Conservation (phyloP, 2,797 vertebrate genomes). For the Telmatherina bonti region DNA sequence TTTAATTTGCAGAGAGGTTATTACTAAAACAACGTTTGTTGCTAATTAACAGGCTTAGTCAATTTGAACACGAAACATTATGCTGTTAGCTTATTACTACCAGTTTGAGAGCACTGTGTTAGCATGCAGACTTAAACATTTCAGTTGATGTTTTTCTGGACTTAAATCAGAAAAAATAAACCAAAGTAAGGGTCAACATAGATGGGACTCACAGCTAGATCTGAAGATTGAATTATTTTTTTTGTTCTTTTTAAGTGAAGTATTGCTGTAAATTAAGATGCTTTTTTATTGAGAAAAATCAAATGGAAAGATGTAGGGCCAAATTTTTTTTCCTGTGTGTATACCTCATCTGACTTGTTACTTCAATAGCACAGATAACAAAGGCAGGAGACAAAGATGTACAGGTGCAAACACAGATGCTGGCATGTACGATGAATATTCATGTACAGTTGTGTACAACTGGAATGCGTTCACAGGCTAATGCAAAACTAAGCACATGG, state of each 20-base stretch:
- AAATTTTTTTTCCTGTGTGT: conserved; percentile 32
- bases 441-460: conserved; percentile 15
- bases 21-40: too few relatives aligned
- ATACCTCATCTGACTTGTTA: conserved; percentile 55
- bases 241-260: neutral
- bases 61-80: too few relatives aligned
- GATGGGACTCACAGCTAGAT: neutral
- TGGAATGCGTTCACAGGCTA: conserved; percentile 28
- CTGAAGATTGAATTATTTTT: conserved; percentile 13
- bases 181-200: neutral
- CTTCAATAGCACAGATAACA: conserved; percentile 57
- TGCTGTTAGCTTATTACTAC: too few relatives aligned
- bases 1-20: too few relatives aligned
- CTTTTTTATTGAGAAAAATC: conserved; percentile 13
- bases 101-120: too few relatives aligned
- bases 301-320: conserved; percentile 11
- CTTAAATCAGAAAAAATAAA: neutral
- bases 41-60: too few relatives aligned
- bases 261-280: conserved; percentile 15
- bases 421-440: conserved; percentile 52
- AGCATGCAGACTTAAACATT: too few relatives aligned
- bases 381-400: conserved; percentile 44
- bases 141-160: too few relatives aligned
- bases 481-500: conserved; percentile 3
- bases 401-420: conserved; percentile 58